A percentile compares a stretch with the other conserved stretches of the same genome.
These are phyloP conservation scores for Oncorhynchus keta DNA, from an alignment of 2,113 vertebrate genomes.

Conservation along the genomic window DNA sequence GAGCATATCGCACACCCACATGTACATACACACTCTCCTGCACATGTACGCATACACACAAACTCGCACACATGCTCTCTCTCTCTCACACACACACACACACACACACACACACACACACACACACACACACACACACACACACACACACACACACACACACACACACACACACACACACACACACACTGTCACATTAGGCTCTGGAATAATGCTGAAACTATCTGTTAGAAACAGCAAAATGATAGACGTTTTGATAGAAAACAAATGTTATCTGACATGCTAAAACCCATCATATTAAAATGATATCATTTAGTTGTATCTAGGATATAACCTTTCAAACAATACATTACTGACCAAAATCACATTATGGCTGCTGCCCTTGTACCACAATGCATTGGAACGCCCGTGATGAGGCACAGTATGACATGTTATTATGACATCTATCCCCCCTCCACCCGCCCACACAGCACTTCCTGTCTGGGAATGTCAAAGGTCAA, in stretches of 20 bases:
- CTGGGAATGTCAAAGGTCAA: constrained; percentile 67
- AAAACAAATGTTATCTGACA: constrained; percentile 54
- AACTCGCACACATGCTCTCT: too few species aligned
- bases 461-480: constrained; percentile 45
- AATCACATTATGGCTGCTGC: constrained; percentile 48
- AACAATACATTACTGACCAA: constrained; percentile 46
- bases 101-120: neutral
- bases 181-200: constrained; percentile 39
- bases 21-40: neutral
- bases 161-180: neutral
- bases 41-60: constrained; percentile 3
- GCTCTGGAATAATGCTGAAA: constrained; percentile 57
- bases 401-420: constrained; percentile 54
- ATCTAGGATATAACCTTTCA: constrained; percentile 50
- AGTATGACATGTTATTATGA: constrained; percentile 58
- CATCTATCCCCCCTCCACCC: constrained; percentile 43
- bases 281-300: constrained; percentile 56
- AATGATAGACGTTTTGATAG: constrained; percentile 62
- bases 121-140: neutral
- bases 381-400: constrained; percentile 56
- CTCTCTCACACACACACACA: neutral
- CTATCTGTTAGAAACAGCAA: constrained; percentile 64
- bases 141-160: too few species aligned
- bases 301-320: constrained; percentile 59
- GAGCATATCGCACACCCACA: too few species aligned